Percentiles rank a stretch among this genome's conserved stretches.
Conservation (phyloP, 2,888 invertebrate species). For the Graphium colonna region DNA sequence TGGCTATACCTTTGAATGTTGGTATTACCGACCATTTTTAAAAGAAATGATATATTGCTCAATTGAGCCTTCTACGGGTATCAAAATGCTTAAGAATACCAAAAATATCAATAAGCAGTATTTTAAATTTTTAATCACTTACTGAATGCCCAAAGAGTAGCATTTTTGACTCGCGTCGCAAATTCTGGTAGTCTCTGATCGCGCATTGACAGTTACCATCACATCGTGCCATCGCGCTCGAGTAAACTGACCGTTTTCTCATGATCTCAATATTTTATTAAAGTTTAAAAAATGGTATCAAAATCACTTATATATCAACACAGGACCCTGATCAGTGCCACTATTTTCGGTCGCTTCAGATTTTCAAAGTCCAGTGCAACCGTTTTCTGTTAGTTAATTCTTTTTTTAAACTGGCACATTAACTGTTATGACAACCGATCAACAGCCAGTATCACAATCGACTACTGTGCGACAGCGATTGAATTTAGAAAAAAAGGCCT, state of each 20-base stretch:
- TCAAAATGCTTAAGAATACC: too few relatives aligned
- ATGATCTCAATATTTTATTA: too few relatives aligned
- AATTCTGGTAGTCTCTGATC: constrained; percentile 42
- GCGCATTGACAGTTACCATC: constrained; percentile 43
- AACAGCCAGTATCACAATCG: constrained; percentile 25
- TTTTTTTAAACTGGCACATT: background rate
- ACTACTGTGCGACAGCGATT: constrained; percentile 31
- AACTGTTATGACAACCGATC: constrained; percentile 29
- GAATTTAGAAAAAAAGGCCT: constrained; percentile 28
- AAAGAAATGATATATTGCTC: too few relatives aligned
- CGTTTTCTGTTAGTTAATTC: too few relatives aligned
- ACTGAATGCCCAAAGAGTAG: constrained; percentile 51
- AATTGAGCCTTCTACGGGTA: too few relatives aligned
- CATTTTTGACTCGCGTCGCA: constrained; percentile 59
- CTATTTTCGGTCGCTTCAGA: background rate
- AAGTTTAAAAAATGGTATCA: too few relatives aligned
- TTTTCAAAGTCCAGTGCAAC: too few relatives aligned
- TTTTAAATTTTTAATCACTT: too few relatives aligned
- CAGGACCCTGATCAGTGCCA: background rate
- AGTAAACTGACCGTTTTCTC: constrained; percentile 50
- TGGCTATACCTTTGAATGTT: too few relatives aligned
- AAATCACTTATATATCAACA: constrained; percentile 12
- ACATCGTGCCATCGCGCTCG: constrained; percentile 40
- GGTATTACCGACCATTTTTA: too few relatives aligned
- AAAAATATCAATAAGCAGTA: too few relatives aligned